Evolutionary conservation across 2,113 vertebrate species (phyloP).

Genomic region (Petrocephalus microphthalmus): DNA sequence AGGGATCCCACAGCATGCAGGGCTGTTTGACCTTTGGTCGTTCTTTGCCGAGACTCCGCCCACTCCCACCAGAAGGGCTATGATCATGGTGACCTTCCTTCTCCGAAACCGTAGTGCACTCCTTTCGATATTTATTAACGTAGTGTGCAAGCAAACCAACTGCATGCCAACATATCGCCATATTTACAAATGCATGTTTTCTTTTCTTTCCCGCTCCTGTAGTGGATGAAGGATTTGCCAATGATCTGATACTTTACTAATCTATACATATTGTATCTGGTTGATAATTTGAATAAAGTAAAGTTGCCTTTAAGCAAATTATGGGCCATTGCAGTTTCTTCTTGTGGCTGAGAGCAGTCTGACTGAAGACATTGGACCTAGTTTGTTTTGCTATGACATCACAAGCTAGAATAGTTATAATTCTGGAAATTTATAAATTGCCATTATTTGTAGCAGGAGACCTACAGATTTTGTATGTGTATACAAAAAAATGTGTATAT

Average conservation of each 20-base stretch:
- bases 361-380: not conserved
- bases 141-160: not conserved
- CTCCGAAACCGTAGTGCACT: not conserved
- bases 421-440: not conserved
- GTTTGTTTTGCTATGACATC: not conserved
- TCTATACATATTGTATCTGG: constrained; percentile 16
- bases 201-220: not conserved
- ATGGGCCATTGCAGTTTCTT: not conserved
- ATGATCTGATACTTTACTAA: constrained; percentile 5
- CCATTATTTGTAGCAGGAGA: not conserved
- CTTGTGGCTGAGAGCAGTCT: not conserved
- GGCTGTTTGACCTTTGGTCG: not conserved
- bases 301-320: constrained; percentile 9
- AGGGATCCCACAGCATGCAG: not conserved
- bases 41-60: not conserved
- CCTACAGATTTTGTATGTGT: no score
- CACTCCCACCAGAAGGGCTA: constrained; percentile 16
- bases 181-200: not conserved
- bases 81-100: not conserved
- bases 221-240: constrained; percentile 11
- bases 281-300: constrained; percentile 21
- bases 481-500: no score
- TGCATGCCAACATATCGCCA: constrained; percentile 16
- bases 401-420: not conserved
- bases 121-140: not conserved